These are phyloP conservation scores for Cosmia pyralina DNA, from an alignment of 2,888 invertebrate species.

Conservation along the genomic window DNA sequence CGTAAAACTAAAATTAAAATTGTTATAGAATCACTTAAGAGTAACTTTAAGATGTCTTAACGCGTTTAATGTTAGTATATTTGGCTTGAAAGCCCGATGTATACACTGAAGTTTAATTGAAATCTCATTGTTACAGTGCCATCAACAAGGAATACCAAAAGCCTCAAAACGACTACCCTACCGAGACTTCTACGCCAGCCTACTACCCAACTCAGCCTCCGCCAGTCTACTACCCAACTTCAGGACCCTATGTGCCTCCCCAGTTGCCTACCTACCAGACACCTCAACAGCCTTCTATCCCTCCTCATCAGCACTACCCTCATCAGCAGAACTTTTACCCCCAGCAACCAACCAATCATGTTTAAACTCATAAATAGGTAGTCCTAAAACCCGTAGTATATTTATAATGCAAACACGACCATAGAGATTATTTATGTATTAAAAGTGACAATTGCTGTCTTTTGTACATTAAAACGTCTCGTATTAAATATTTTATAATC, in stretches of 20 bases:
- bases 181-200: constrained; percentile 68
- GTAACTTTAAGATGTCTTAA: neutral
- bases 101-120: constrained; percentile 1
- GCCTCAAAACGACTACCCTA: constrained; percentile 45
- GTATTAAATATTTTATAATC: constrained; percentile 20
- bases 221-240: constrained; percentile 71
- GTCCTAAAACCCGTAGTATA: constrained; percentile 34
- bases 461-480: constrained; percentile 53
- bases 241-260: constrained; percentile 72
- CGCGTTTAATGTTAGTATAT: neutral
- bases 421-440: constrained; percentile 46
- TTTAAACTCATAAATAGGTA: constrained; percentile 58
- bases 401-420: constrained; percentile 42
- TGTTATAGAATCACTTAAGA: neutral
- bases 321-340: constrained; percentile 57
- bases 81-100: neutral
- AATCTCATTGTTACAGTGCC: constrained; percentile 51
- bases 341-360: constrained; percentile 62
- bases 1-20: constrained; percentile 8
- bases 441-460: constrained; percentile 36
- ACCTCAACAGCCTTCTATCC: constrained; percentile 50
- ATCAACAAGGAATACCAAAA: neutral
- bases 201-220: constrained; percentile 34
- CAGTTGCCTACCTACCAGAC: constrained; percentile 47
- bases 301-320: constrained; percentile 55